Evolutionary conservation across 1,140 invertebrate genomes (phyloP).

Genomic region (Drosophila nannoptera): DNA sequence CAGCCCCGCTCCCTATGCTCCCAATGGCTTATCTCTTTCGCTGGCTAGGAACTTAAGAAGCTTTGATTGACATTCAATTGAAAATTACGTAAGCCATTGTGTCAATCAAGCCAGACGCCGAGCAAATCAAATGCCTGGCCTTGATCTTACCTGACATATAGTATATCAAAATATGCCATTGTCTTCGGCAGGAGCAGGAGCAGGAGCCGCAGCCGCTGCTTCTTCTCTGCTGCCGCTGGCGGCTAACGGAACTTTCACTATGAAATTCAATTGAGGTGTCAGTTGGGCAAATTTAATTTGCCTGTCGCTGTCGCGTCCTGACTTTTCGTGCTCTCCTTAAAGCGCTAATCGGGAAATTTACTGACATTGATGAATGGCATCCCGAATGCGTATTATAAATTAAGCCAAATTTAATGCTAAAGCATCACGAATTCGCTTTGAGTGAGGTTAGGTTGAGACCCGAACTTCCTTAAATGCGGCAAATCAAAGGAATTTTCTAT

Average conservation of each 20-base stretch:
- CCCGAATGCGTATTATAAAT: background rate
- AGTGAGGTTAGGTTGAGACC: background rate
- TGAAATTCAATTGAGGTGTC: constrained; percentile 68
- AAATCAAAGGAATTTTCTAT: no score
- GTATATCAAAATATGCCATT: constrained; percentile 39
- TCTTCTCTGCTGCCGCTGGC: no score
- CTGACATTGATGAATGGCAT: constrained; percentile 61
- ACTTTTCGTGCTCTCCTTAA: constrained; percentile 41
- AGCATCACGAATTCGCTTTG: background rate
- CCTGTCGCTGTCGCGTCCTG: constrained; percentile 44
- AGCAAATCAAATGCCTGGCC: constrained; percentile 44
- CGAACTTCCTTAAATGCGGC: background rate
- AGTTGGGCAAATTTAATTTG: constrained; percentile 66
- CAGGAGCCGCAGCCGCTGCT: no score
- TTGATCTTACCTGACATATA: constrained; percentile 37
- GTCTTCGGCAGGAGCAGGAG: background rate
- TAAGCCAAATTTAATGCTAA: background rate
- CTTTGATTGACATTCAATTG: constrained; percentile 70
- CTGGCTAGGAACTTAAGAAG: constrained; percentile 58
- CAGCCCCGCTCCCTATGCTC: background rate
- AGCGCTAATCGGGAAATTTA: constrained; percentile 58
- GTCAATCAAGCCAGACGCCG: constrained; percentile 58
- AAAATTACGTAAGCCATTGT: constrained; percentile 71
- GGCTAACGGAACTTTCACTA: constrained; percentile 6
- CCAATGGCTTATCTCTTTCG: background rate